A percentile compares a stretch with the other conserved stretches of the same genome.
These are phyloP conservation scores for Ophonus ardosiacus DNA, from an alignment of 2,888 invertebrate species.

Conservation along the genomic window DNA sequence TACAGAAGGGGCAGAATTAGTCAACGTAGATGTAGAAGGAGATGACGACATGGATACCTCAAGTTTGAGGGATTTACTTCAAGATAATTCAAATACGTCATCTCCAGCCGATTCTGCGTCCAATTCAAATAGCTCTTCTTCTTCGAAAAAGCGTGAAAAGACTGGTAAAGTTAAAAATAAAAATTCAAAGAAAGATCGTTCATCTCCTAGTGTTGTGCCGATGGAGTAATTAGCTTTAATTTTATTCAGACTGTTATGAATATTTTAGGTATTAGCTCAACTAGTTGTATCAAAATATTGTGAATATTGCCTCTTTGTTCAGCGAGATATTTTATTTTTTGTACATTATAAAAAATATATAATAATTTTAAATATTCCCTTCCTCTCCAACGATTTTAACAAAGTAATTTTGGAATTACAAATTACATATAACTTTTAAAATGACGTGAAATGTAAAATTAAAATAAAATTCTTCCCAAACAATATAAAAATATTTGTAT, in stretches of 20 bases:
- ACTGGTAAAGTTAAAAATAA: constrained; percentile 70
- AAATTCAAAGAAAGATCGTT: constrained; percentile 71
- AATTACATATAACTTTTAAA: constrained; percentile 10
- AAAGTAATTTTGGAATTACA: constrained; percentile 27
- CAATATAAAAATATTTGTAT: background rate
- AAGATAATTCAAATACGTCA: constrained; percentile 73
- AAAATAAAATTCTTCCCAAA: constrained; percentile 36
- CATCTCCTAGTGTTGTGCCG: constrained; percentile 71
- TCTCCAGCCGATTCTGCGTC: constrained; percentile 72
- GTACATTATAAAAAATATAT: constrained; percentile 10
- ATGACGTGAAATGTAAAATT: constrained; percentile 37
- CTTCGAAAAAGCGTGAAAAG: constrained; percentile 70
- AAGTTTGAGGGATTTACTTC: constrained; percentile 72
- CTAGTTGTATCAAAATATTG: constrained; percentile 27
- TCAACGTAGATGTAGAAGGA: constrained; percentile 73
- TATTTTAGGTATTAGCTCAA: constrained; percentile 46
- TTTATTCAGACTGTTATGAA: constrained; percentile 35
- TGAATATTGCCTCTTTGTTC: constrained; percentile 4
- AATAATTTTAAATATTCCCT: constrained; percentile 24
- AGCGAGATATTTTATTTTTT: constrained; percentile 41
- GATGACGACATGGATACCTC: constrained; percentile 72
- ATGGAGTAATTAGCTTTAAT: constrained; percentile 67
- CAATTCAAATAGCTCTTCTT: constrained; percentile 70
- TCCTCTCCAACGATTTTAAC: constrained; percentile 12
- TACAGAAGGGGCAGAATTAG: constrained; percentile 69